Evolutionary conservation across 2,888 invertebrate species (phyloP), one percentile per base, ranked within the genome.

Genomic region (Ellobium chinense): DNA sequence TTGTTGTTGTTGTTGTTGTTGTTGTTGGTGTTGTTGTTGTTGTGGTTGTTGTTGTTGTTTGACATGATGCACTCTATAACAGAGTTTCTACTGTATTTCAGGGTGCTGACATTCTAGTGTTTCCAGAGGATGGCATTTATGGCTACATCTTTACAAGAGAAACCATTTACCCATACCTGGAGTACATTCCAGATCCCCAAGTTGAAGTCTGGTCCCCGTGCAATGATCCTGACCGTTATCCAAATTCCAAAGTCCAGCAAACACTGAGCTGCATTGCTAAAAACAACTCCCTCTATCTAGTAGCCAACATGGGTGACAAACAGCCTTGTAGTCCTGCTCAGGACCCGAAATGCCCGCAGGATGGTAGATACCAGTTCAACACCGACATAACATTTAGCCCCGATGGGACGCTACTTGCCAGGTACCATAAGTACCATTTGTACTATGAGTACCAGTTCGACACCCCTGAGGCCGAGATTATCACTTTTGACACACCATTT

Each of bases 371-470:
- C 54, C 88, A 88, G 63, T 97, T 95, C 93, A 97, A 97, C 88
- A 96, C 96, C 0, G 95, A 97, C 89, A 95, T 97, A 0, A 96
- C 95, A 0, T 96, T 97, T 86, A 95, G 96, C 90, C 94, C 96
- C 75, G 93, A 93, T n/a, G 97, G 97, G 0, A 93, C 93, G 1
- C 94, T 97, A 27, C 94, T 96, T 14, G 95, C 96, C 18, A 95
- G 95, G 94, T 96, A 93, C 84, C 92, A 93, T 46, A 94, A 94
- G 86, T 89, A 87, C 80, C 93, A 94, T 88, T 87, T 94, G 24
- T 94, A 93, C 85, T 89, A 89, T 5, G 94, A 94, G 83, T 80
- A 84, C 1, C 92, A 93, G 14, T 93, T 94, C 84, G 94, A 95
- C 84, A 78, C 85, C 0, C 87, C 90, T 0, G 58, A 72, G 18